These are phyloP conservation scores for Rhyacophila brunnea DNA, from an alignment of 1,140 invertebrate genomes.

Conservation along the genomic window DNA sequence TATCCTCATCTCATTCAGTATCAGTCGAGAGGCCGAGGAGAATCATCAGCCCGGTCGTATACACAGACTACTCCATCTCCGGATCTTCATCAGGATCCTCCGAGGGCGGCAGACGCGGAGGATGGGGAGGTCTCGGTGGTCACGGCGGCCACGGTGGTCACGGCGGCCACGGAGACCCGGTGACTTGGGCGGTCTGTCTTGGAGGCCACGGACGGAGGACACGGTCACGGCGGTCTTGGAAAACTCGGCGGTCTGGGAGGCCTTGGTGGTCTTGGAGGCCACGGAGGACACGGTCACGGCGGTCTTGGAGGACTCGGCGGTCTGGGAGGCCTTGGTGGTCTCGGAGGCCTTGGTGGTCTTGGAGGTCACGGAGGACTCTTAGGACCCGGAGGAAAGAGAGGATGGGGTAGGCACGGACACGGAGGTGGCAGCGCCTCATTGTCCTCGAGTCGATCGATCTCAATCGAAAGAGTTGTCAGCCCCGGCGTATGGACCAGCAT, in stretches of 20 bases:
- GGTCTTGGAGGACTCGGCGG: too few relatives aligned
- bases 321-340: too few relatives aligned
- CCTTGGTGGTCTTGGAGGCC: not conserved
- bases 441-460: not conserved
- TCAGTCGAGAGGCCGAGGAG: not conserved
- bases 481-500: not conserved
- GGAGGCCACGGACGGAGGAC: not conserved
- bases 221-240: conserved; percentile 6
- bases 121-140: not conserved
- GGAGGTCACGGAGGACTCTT: not conserved
- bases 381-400: too few relatives aligned
- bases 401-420: not conserved
- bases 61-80: too few relatives aligned
- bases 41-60: too few relatives aligned
- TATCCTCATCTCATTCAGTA: too few relatives aligned
- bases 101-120: not conserved
- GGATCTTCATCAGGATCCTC: too few relatives aligned
- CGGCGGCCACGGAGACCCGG: not conserved
- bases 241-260: not conserved
- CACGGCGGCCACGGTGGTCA: not conserved
- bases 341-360: too few relatives aligned
- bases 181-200: not conserved
- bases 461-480: not conserved
- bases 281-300: too few relatives aligned
- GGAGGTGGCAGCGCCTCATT: not conserved